Percentiles rank a stretch among this genome's conserved stretches.
Conservation (phyloP, 2,888 invertebrate species). For the Scelioninae gen. 1 region DNA sequence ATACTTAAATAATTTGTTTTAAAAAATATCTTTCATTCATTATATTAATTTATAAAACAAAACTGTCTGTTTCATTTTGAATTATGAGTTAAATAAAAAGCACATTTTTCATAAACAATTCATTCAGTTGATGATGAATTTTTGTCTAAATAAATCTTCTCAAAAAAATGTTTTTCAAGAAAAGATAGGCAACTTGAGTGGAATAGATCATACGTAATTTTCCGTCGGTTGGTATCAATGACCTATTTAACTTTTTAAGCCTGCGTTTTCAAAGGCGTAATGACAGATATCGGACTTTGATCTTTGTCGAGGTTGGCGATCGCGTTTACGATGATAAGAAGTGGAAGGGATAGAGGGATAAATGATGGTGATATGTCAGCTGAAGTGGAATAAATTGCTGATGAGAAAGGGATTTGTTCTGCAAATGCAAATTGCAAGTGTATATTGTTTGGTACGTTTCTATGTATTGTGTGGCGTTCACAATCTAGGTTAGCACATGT, state of each 20-base stretch:
- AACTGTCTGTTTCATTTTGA: no score
- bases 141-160: no score
- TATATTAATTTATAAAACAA: no score
- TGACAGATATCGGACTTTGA: slow-evolving; percentile 27
- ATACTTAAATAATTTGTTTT: no score
- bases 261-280: not conserved
- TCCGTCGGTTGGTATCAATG: not conserved
- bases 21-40: no score
- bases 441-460: slow-evolving; percentile 31
- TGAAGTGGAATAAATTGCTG: slow-evolving; percentile 46
- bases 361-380: slow-evolving; percentile 43
- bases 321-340: slow-evolving; percentile 35
- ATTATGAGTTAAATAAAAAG: no score
- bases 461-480: slow-evolving; percentile 20
- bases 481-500: slow-evolving; percentile 17
- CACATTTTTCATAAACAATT: no score
- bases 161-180: no score
- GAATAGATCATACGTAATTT: no score
- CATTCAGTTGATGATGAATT: no score
- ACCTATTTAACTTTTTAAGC: not conserved
- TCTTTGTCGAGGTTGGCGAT: slow-evolving; percentile 33
- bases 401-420: slow-evolving; percentile 47
- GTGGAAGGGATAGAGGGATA: slow-evolving; percentile 39
- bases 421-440: slow-evolving; percentile 41
- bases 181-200: no score